phyloP scores from a whole-genome alignment of 2,113 vertebrate genomes.

The Tetraodon nigroviridis region DNA sequence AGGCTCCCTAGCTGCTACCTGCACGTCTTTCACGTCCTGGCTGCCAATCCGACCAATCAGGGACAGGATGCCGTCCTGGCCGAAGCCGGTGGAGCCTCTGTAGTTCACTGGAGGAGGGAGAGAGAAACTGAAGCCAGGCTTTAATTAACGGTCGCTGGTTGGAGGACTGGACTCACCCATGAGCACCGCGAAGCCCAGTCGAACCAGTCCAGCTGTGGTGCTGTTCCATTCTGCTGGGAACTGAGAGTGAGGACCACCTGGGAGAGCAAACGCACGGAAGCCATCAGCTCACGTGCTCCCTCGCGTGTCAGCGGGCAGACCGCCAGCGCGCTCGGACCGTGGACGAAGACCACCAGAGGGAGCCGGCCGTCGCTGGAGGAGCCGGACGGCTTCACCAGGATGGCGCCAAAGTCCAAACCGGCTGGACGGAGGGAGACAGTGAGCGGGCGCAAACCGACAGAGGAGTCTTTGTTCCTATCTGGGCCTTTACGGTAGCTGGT shows the following conservation, averaged over 20 bases:
- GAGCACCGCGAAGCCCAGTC: slow-evolving; percentile 77
- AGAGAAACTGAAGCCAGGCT: too few species aligned
- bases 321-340: slow-evolving; percentile 64
- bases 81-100: slow-evolving; percentile 80
- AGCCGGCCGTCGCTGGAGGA: slow-evolving; percentile 14
- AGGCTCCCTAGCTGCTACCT: slow-evolving; percentile 64
- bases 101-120: slow-evolving; percentile 77
- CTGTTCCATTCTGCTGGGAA: slow-evolving; percentile 78
- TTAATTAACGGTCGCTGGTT: too few species aligned
- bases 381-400: slow-evolving; percentile 68
- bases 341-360: slow-evolving; percentile 78
- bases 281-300: neutral
- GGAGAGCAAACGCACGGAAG: neutral
- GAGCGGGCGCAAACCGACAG: neutral
- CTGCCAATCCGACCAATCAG: slow-evolving; percentile 76
- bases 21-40: slow-evolving; percentile 83
- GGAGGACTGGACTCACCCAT: slow-evolving; percentile 75
- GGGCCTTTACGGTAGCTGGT: slow-evolving; percentile 62
- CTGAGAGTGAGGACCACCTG: slow-evolving; percentile 82
- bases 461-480: neutral
- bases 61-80: slow-evolving; percentile 79
- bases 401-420: slow-evolving; percentile 71
- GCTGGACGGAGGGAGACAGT: slow-evolving; percentile 14
- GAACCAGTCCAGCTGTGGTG: slow-evolving; percentile 69
- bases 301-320: neutral